Conservation (phyloP, 2,797 vertebrate species). For the Anas capensis region DNA sequence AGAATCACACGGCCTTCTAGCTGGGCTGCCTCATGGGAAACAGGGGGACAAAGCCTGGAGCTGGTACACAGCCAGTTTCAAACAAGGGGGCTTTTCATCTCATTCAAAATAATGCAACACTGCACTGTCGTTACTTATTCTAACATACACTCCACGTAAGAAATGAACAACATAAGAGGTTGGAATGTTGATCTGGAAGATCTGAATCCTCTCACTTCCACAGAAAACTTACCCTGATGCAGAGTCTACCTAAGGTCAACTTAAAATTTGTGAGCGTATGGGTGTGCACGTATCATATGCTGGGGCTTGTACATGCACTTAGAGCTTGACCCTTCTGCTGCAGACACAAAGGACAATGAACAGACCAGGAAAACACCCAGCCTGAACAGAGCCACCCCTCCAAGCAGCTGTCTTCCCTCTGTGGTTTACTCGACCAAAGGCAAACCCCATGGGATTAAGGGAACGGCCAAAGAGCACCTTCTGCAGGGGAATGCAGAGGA, state of each 20-base stretch:
- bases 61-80: background rate
- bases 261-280: fast-evolving
- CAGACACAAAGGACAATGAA: background rate
- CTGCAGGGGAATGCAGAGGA: background rate
- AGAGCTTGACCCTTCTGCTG: background rate
- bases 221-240: background rate
- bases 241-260: background rate
- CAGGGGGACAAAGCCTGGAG: background rate
- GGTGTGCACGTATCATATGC: fast-evolving
- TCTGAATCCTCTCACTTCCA: background rate
- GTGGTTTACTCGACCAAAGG: background rate
- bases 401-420: fast-evolving
- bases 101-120: background rate
- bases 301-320: background rate
- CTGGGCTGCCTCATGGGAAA: background rate
- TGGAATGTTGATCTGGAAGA: background rate
- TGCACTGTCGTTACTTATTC: background rate
- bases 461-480: background rate
- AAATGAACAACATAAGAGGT: background rate
- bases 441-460: background rate
- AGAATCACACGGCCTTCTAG: background rate
- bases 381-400: fast-evolving
- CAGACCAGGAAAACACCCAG: background rate
- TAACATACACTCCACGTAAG: background rate
- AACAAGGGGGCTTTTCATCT: background rate